A percentile compares a stretch with the other conserved stretches of the same genome.
phyloP scores from a whole-genome alignment of 2,888 invertebrate species.

The Gari tellinella region DNA sequence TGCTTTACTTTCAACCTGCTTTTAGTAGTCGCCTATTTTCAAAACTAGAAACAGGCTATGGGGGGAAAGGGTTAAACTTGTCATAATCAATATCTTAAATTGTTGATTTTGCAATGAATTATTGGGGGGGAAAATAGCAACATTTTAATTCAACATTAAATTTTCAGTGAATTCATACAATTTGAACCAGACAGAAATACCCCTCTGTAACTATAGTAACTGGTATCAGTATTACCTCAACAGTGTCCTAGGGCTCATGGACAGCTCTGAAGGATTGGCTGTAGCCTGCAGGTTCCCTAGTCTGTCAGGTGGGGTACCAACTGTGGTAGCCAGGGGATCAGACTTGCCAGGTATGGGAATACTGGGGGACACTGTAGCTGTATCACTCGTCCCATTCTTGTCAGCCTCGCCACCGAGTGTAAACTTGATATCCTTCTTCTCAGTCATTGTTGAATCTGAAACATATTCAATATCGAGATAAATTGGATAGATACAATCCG shows the following conservation, averaged over 20 bases:
- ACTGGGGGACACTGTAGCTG: conserved; percentile 14
- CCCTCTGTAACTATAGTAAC: too few relatives aligned
- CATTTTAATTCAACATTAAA: background rate
- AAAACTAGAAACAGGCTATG: too few relatives aligned
- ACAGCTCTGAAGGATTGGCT: conserved; percentile 34
- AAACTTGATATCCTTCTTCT: conserved; percentile 36
- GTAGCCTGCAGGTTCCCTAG: conserved; percentile 12
- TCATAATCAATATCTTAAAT: too few relatives aligned
- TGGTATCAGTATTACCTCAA: conserved; percentile 50
- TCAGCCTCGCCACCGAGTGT: conserved; percentile 33
- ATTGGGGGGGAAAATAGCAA: background rate
- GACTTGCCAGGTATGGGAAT: conserved; percentile 31
- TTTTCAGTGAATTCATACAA: background rate
- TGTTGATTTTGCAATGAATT: too few relatives aligned
- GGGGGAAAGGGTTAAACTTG: too few relatives aligned
- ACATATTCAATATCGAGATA: background rate
- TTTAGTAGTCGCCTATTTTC: too few relatives aligned
- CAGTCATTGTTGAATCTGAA: conserved; percentile 12
- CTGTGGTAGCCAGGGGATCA: conserved; percentile 14
- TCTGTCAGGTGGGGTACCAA: conserved; percentile 31
- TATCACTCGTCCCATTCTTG: background rate
- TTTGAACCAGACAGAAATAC: background rate
- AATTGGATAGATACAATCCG: too few relatives aligned
- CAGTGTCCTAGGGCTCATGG: conserved; percentile 58
- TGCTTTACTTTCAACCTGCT: too few relatives aligned